These are phyloP conservation scores for Oncorhynchus clarkii DNA, from an alignment of 2,113 vertebrate species.

Conservation along the genomic window DNA sequence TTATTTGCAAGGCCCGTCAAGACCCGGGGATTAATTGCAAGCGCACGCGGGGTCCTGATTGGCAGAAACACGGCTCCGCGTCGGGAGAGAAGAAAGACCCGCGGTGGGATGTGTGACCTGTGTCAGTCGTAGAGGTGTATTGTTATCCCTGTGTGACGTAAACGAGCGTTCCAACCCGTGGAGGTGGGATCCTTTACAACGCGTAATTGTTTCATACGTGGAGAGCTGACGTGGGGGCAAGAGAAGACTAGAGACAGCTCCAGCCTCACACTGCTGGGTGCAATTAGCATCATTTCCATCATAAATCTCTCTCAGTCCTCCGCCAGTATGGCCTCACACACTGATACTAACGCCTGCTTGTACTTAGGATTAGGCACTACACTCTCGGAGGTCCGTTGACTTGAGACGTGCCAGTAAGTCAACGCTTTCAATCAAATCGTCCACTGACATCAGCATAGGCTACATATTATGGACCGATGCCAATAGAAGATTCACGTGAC, in stretches of 20 bases:
- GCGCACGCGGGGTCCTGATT: conserved; percentile 69
- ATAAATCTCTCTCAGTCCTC: conserved; percentile 28
- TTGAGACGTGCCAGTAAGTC: background rate
- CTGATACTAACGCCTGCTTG: background rate
- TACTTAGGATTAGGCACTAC: background rate
- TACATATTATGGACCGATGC: background rate
- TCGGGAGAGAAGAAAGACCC: conserved; percentile 2
- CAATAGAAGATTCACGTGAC: background rate
- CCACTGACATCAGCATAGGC: background rate
- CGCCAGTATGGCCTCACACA: background rate
- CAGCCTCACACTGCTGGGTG: conserved; percentile 41
- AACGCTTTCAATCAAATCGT: background rate
- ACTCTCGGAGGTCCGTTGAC: background rate
- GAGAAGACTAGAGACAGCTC: conserved; percentile 34
- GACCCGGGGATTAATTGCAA: conserved; percentile 71
- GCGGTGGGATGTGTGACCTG: background rate
- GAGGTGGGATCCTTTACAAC: background rate
- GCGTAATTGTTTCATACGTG: background rate
- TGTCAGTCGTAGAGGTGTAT: background rate
- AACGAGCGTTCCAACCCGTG: background rate
- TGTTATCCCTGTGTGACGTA: background rate
- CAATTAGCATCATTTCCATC: conserved; percentile 42
- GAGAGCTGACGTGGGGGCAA: conserved; percentile 16
- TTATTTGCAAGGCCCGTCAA: conserved; percentile 71
- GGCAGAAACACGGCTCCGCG: conserved; percentile 24